Evolutionary conservation across 2,888 invertebrate species (phyloP), one percentile per base, ranked within the genome.

Genomic region (Amphipyra tragopoginis): DNA sequence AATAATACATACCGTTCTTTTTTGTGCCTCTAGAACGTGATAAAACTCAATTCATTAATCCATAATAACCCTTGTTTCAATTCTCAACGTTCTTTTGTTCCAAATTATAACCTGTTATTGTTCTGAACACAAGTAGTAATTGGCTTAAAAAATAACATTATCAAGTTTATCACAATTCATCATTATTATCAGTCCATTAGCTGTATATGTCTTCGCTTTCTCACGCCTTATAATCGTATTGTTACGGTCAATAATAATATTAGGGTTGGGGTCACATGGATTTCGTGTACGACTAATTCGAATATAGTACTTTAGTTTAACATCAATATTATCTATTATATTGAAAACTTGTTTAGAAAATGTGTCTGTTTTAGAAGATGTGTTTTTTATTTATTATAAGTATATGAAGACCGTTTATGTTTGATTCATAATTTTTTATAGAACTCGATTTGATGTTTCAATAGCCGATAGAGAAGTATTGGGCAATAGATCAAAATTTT

Each of bases 101-200:
- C 47, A 53, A 64, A 61, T 70, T 47, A 65, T 54, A 43, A 56
- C 56, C 36, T 36, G 40, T 60, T 66, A 56, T 34, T 60, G 15
- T 51, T 48, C 40, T 40, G 34, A 50, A 42, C 44, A 60, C 21
- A 33, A 62, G 57, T 45, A 62, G 57, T 45, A 75, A 65, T 59
- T 63, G 62, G 50, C 56, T 56, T 52, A 60, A 63, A 67, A 50
- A 61, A 75, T 36, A 54, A 59, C 21, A 55, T 42, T 62, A 66
- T 66, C 53, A 29, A 33, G 34, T 52, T 74, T 64, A 78, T 75
- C 62, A 66, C 47, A 62, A 77, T 77, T 69, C 59, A 77, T 78
- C 78, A 77, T 75, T 72, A 63, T 75, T 77, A 77, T 77, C 76
- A 43, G 53, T 57, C 62, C 69, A 77, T 77, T 77, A 75, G 55